Evolutionary conservation across 37 sponge, comb jelly and placozoan species (phyloP).

Genomic region (Aplysina aerophoba): DNA sequence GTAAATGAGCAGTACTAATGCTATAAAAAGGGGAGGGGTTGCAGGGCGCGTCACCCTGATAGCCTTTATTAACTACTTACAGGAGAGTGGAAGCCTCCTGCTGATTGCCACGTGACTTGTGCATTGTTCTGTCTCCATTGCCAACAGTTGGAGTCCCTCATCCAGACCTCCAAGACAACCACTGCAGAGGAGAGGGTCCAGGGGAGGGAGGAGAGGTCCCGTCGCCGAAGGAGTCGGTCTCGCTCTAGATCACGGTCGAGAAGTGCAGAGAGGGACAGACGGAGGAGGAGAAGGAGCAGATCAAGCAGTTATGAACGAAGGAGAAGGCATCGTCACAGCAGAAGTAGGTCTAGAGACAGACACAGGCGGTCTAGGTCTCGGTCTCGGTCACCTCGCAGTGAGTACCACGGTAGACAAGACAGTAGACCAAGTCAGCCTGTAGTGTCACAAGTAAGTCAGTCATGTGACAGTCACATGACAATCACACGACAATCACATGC

Average conservation of each 20-base stretch:
- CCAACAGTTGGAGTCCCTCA: conserved; percentile 45
- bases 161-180: conserved; percentile 8
- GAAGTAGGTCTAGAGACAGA: conserved; percentile 43
- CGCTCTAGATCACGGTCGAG: conserved; percentile 55
- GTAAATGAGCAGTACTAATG: too few species aligned
- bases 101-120: too few species aligned
- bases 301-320: conserved; percentile 38
- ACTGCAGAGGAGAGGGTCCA: neutral
- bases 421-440: conserved; percentile 23
- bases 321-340: conserved; percentile 15
- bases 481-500: neutral
- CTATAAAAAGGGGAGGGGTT: too few species aligned
- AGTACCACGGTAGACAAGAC: conserved; percentile 2
- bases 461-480: conserved; percentile 25
- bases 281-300: neutral
- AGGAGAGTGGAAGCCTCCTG: too few species aligned
- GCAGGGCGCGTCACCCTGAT: too few species aligned
- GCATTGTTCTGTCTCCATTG: neutral
- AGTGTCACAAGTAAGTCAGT: conserved; percentile 37
- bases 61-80: too few species aligned
- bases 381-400: neutral
- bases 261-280: neutral
- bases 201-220: neutral
- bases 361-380: conserved; percentile 38
- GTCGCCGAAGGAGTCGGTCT: conserved; percentile 10